Percentiles rank a stretch among this genome's conserved stretches.
phyloP scores from a whole-genome alignment of 2,888 invertebrate genomes.

The Noctua fimbriata region DNA sequence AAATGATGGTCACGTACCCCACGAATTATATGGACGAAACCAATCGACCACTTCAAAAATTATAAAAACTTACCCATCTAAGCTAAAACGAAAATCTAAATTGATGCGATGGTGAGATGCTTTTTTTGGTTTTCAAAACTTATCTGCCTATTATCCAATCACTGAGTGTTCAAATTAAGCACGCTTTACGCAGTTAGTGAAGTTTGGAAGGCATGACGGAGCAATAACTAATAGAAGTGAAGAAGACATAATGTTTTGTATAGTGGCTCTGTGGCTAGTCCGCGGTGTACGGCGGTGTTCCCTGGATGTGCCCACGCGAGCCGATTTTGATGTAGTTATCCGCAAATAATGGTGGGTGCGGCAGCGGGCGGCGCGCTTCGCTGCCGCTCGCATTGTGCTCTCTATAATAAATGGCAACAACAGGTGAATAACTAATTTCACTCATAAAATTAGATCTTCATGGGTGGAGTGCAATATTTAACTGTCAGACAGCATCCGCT shows the following conservation, averaged over 20 bases:
- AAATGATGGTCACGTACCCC: slow-evolving; percentile 86
- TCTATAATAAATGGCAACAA: slow-evolving; percentile 89
- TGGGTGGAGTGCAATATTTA: slow-evolving; percentile 89
- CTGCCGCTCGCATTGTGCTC: slow-evolving; percentile 85
- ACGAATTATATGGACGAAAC: slow-evolving; percentile 86
- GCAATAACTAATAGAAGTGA: slow-evolving; percentile 63
- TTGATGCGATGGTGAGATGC: slow-evolving; percentile 75
- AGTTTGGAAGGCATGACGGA: slow-evolving; percentile 75
- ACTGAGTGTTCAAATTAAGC: slow-evolving; percentile 81
- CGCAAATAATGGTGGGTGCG: slow-evolving; percentile 86
- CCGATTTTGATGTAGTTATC: slow-evolving; percentile 80
- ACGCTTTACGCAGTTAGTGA: slow-evolving; percentile 78
- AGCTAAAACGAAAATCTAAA: slow-evolving; percentile 79
- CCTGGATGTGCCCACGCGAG: slow-evolving; percentile 50
- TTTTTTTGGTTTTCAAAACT: slow-evolving; percentile 80
- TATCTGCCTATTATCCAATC: slow-evolving; percentile 79
- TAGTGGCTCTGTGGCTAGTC: slow-evolving; percentile 22
- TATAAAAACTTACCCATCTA: slow-evolving; percentile 84
- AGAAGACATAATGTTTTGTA: slow-evolving; percentile 61
- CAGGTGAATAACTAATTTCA: slow-evolving; percentile 90
- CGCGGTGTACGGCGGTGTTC: slow-evolving; percentile 29
- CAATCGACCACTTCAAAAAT: slow-evolving; percentile 81
- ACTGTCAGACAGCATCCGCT: slow-evolving; percentile 86
- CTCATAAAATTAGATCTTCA: slow-evolving; percentile 89
- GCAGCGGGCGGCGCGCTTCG: slow-evolving; percentile 78